phyloP scores from a whole-genome alignment of 1,140 invertebrate genomes.

The Euschistus heros region DNA sequence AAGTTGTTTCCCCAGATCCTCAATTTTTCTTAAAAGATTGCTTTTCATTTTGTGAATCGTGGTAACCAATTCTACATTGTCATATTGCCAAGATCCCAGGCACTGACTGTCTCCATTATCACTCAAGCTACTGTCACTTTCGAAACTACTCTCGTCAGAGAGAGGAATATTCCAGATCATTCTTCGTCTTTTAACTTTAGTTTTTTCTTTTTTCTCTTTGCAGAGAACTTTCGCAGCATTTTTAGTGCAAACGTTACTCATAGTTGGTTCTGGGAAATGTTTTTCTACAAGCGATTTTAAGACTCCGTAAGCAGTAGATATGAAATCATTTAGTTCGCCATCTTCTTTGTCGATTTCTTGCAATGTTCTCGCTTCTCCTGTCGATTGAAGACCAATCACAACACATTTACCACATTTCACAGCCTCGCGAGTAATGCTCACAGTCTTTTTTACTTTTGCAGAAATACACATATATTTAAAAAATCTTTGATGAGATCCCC shows the following conservation, averaged over 20 bases:
- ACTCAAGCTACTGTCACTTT: constrained; percentile 41
- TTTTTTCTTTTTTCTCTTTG: constrained; percentile 34
- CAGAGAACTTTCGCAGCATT: constrained; percentile 33
- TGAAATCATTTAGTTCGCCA: constrained; percentile 93
- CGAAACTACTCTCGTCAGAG: constrained; percentile 38
- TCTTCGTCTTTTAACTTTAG: background rate
- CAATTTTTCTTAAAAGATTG: constrained; percentile 74
- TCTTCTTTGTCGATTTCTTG: constrained; percentile 92
- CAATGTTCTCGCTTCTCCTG: constrained; percentile 90
- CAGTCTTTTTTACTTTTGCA: constrained; percentile 82
- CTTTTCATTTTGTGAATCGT: constrained; percentile 83
- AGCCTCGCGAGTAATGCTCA: constrained; percentile 56
- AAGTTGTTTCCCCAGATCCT: constrained; percentile 71
- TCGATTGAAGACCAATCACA: constrained; percentile 96
- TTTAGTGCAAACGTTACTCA: constrained; percentile 50
- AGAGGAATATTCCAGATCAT: constrained; percentile 33
- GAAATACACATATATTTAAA: constrained; percentile 99
- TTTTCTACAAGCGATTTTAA: constrained; percentile 91
- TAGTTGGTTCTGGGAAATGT: constrained; percentile 89
- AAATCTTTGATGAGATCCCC: constrained; percentile 97
- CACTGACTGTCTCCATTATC: constrained; percentile 33
- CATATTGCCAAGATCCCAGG: background rate
- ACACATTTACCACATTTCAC: constrained; percentile 96
- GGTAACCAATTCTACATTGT: constrained; percentile 47
- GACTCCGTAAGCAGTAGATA: constrained; percentile 96